phyloP scores from a whole-genome alignment of 2,113 vertebrate genomes.

The Emberiza fucata region DNA sequence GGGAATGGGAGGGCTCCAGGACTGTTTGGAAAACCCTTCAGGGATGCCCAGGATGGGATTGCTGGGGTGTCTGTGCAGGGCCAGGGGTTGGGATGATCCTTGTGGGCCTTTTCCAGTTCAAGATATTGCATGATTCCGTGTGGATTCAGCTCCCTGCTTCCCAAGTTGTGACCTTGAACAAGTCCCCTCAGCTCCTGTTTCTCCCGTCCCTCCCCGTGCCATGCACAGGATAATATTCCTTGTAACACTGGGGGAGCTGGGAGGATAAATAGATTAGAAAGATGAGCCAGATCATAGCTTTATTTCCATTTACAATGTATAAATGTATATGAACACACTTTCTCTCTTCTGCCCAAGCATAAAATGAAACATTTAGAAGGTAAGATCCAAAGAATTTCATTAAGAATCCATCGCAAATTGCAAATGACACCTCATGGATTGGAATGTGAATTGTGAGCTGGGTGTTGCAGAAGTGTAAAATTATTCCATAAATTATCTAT shows the following conservation, averaged over 20 bases:
- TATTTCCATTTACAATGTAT: conserved; percentile 56
- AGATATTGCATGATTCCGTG: background rate
- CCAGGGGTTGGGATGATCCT: rapidly evolving
- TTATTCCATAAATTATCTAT: conserved; percentile 70
- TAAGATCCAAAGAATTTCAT: conserved; percentile 66
- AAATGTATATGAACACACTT: conserved; percentile 62
- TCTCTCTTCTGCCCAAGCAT: conserved; percentile 59
- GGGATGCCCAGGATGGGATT: background rate
- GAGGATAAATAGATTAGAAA: conserved; percentile 64
- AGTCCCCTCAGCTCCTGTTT: background rate
- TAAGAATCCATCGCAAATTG: conserved; percentile 55
- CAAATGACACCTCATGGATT: conserved; percentile 64
- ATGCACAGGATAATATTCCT: background rate
- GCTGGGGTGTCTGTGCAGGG: too few relatives aligned
- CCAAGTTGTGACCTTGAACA: conserved; percentile 2
- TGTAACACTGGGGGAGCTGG: background rate
- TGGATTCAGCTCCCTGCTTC: background rate
- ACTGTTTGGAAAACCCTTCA: rapidly evolving
- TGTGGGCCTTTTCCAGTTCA: background rate
- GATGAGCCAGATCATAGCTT: conserved; percentile 61
- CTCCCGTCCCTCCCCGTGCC: background rate
- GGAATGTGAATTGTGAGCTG: conserved; percentile 59
- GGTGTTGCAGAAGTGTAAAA: conserved; percentile 64
- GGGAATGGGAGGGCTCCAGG: background rate
- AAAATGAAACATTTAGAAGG: conserved; percentile 70